Evolutionary conservation across 2,113 vertebrate genomes (phyloP).

Genomic region (Corvus cornix): DNA sequence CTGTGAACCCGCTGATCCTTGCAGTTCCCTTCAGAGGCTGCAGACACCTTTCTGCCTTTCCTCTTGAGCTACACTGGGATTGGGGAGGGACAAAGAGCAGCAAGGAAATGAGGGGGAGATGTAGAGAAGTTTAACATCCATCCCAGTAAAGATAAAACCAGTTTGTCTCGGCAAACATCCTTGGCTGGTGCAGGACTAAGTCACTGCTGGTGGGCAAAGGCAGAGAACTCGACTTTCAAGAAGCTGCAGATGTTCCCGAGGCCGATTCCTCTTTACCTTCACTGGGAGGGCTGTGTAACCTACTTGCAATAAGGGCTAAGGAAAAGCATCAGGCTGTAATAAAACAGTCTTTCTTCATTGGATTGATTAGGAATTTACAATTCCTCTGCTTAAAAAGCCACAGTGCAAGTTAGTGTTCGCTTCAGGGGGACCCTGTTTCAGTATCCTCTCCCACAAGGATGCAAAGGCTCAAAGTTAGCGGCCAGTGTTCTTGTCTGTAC

Average conservation of each 20-base stretch:
- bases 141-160: background rate
- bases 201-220: background rate
- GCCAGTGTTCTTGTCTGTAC: background rate
- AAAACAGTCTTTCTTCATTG: background rate
- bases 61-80: background rate
- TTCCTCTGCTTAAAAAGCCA: background rate
- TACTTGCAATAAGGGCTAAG: background rate
- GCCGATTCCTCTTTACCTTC: background rate
- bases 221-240: background rate
- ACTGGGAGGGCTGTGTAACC: background rate
- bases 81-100: background rate
- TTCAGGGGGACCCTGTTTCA: background rate
- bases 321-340: background rate
- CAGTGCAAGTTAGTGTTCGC: slow-evolving; percentile 18
- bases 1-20: background rate
- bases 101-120: background rate
- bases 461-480: background rate
- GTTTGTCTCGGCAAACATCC: background rate
- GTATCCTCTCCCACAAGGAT: background rate
- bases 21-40: background rate
- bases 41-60: background rate
- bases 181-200: background rate
- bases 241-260: rapidly evolving
- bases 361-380: background rate
- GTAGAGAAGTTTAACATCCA: background rate